Evolutionary conservation across 2,888 invertebrate genomes (phyloP), one percentile per base, ranked within the genome.

Genomic region (Deilephila elpenor): DNA sequence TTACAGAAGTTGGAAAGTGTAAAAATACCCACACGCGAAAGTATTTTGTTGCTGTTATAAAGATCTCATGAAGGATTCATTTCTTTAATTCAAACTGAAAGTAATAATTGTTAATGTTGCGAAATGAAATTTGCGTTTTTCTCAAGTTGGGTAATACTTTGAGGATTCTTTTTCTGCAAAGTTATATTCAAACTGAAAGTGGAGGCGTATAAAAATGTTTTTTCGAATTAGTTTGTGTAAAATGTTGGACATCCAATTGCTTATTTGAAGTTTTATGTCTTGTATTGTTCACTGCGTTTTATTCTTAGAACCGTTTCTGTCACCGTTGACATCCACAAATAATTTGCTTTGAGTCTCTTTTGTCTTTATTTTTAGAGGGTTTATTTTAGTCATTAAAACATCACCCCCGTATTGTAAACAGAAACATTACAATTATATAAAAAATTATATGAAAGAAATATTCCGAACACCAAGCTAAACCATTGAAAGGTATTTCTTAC

Each of bases 211-310:
- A 56, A n/a, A 56, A 56, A n/a, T n/a, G 56, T 56, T 5, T 56
- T 56, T n/a, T 6, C 56, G 56, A 56, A 56, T 56, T 56, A 56
- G 56, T 56, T 56, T 56, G 56, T n/a, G n/a, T 56, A 56, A 56
- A 56, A 56, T 53, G 19, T 56, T 56, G 44, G 44, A 44, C 44
- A 56, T n/a, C 17, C 19, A 56, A 56, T 56, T 56, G 56, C n/a
- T 56, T 5, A 19, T 5, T 19, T n/a, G 6, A n/a, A 56, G n/a
- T n/a, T 56, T n/a, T 56, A n/a, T 56, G 6, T 56, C 56, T 56
- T n/a, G 17, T n/a, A 56, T n/a, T 56, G n/a, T n/a, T 56, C 14
- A 11, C 11, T 44, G 14, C 14, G 3, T 44, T 3, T 44, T 44
- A 14, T 44, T 44, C 1, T 44, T 14, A 1, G 3, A 14, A 44